Base-by-base conservation (phyloP, 64 coral and sea anemone species). In the Hydrozoanthus tunicans region DNA sequence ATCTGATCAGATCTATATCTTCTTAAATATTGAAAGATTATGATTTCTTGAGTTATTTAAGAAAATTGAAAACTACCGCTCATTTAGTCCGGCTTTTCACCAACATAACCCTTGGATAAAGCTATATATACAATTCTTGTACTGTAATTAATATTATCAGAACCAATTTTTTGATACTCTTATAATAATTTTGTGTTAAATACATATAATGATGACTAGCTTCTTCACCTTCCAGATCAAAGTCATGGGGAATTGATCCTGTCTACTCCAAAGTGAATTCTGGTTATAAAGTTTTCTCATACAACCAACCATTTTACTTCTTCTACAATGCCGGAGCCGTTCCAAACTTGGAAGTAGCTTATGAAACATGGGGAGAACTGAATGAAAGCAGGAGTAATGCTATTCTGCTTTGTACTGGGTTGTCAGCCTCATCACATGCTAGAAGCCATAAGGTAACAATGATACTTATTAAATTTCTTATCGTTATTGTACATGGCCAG, bases 401-500 rank as follows among this genome's bases (percentile, higher is more conserved):
- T 20, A 90, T 98, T 58, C 88, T 98, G 5, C 74, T 98, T 66
- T 98, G 73, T 59, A 98, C 86, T 89, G 96, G 96, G 0, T 54
- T 98, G 24, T 98, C 96, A 51, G 84, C 93, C n/a, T 98, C 96
- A 13, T 98, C 96, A 81, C 96, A 98, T 94, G 96, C 96, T 5
- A 94, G 80, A 61, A 98, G 96, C 92, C 93, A 98, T 56, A 53
- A 85, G 80, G 96, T 93, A 91, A 67, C 73, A 55, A 78, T 14
- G 43, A 7, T 9, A 64, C 5, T 7, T 3, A 14, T 65, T 0
- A 7, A 4, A 62, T 53, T 13, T 51, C 8, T 17, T 24, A 66
- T 10, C 7, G 11, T 9, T 27, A 27, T 23, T 59, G 7, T 54
- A 20, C 6, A 60, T 59, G 1, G 24, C 27, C 1, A 7, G 32